phyloP scores from a whole-genome alignment of 2,113 vertebrate genomes.

The Caretta caretta region DNA sequence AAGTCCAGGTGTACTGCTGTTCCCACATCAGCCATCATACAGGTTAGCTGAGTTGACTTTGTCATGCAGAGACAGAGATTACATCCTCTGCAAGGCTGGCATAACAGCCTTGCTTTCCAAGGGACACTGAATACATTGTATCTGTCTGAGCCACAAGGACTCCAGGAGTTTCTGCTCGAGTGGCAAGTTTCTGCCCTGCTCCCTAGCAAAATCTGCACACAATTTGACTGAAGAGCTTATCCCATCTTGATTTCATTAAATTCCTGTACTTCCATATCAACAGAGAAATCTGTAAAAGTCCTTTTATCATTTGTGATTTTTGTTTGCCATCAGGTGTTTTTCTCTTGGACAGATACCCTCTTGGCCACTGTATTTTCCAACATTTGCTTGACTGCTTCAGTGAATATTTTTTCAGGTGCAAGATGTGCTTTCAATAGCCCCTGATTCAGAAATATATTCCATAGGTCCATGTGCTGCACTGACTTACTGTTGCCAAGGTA shows the following conservation, averaged over 20 bases:
- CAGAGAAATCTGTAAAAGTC: neutral
- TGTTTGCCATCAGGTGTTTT: neutral
- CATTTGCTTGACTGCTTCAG: neutral
- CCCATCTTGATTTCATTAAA: neutral
- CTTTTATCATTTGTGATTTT: neutral
- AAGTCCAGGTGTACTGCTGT: neutral
- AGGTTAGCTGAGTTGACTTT: neutral
- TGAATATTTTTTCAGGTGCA: neutral
- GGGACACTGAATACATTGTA: neutral
- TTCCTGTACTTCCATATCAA: neutral
- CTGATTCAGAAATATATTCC: neutral
- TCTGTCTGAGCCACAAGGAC: neutral
- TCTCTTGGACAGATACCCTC: neutral
- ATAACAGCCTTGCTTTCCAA: neutral
- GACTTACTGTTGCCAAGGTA: neutral
- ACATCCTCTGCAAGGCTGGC: neutral
- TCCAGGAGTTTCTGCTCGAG: neutral
- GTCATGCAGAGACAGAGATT: neutral
- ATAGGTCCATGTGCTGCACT: neutral
- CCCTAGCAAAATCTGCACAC: neutral
- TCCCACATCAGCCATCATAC: neutral
- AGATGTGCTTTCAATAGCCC: neutral
- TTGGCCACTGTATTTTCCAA: neutral
- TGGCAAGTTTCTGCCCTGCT: neutral
- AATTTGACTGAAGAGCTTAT: neutral